These are phyloP conservation scores for Heliconius nattereri DNA, from an alignment of 1,140 invertebrate species.

Conservation along the genomic window DNA sequence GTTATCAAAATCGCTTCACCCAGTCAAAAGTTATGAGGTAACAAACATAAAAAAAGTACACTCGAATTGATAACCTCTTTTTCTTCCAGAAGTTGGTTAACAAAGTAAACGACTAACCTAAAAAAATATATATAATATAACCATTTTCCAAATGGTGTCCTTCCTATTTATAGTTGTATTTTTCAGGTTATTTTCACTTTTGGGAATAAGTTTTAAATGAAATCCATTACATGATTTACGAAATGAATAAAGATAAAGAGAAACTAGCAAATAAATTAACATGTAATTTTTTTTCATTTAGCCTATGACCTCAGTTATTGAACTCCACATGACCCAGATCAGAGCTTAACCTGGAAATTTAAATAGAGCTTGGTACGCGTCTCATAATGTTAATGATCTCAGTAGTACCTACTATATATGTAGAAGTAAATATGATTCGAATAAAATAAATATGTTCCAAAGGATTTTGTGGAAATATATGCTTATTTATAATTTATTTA, in stretches of 20 bases:
- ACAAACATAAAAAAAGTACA: too few species aligned
- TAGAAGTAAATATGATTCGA: neutral
- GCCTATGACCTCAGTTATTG: conserved; percentile 14
- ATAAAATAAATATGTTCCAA: neutral
- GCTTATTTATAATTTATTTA: neutral
- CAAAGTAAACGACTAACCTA: too few species aligned
- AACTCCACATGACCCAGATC: conserved; percentile 1
- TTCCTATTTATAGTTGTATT: too few species aligned
- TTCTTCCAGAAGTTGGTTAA: too few species aligned
- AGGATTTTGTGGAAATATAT: neutral
- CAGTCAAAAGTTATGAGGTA: too few species aligned
- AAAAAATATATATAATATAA: too few species aligned
- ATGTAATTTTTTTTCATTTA: conserved; percentile 2
- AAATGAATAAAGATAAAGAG: neutral
- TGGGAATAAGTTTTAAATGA: neutral
- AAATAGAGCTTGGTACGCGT: neutral
- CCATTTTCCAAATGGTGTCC: too few species aligned
- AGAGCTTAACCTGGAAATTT: conserved; percentile 14
- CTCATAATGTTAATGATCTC: conserved; percentile 11
- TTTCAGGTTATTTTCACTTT: neutral
- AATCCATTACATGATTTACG: neutral
- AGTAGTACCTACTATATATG: neutral
- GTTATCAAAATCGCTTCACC: too few species aligned
- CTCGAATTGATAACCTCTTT: too few species aligned
- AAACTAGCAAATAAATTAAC: neutral